Base-by-base conservation (phyloP, 2,888 invertebrate genomes). In the Crematogaster levior region DNA sequence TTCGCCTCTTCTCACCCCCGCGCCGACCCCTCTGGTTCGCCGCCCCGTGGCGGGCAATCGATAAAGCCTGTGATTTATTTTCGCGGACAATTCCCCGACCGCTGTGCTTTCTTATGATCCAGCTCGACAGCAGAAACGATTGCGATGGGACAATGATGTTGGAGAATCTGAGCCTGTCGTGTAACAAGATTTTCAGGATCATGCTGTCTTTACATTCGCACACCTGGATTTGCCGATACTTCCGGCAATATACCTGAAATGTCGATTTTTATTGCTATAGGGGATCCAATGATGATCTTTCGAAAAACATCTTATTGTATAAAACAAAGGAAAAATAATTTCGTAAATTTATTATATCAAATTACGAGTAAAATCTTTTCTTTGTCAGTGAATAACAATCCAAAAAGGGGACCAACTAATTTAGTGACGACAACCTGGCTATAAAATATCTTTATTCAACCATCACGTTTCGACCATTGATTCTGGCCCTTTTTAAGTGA, bases 21-120 rank as follows among this genome's bases (percentile, higher is more conserved):
- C 18, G 43, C 43, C 73, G 21, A 24, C 46, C 24, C 34, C 63
- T 48, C 56, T 61, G 63, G 53, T 63, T 46, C 56, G 15, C 74
- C 63, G 34, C 70, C 34, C 56, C 68, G 43, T 30, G 53, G 40
- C 63, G 86, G 80, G 85, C 79, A 86, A 88, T 88, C 89, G 87
- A 89, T 89, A 85, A 80, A 84, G 83, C 75, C 51, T 82, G 89
- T 84, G 84, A 87, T 89, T 88, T 89, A 86, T 81, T 84, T 72
- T 53, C 81, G 61, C 34, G 63, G 53, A 80, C 80, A 82, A 85
- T 82, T 63, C 83, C 72, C 65, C 51, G 66, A n/a, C 48, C 30
- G 65, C 34, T 40, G 65, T 34, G 61, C 48, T 70, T 77, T 74
- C 81, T 83, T 77, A 65, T 51, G 77, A 75, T 77, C 77, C 34